Base-by-base conservation (phyloP, 2,113 vertebrate species). In the Sander vitreus region DNA sequence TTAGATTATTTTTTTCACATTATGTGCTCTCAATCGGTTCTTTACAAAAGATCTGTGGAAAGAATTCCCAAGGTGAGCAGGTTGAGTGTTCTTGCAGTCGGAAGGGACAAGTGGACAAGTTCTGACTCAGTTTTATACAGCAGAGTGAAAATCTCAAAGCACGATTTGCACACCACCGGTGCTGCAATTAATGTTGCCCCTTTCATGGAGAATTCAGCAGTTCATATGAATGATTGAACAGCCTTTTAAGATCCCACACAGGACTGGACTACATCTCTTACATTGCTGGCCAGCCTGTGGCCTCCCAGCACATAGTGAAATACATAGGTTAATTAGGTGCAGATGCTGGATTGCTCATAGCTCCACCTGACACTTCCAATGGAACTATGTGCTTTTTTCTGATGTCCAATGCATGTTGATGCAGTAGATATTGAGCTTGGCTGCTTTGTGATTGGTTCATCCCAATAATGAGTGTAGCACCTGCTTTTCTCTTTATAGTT, bases 191-290 rank as follows among this genome's bases (percentile, higher is more conserved):
- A 51, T 68, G 27, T 78, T 77, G 51, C n/a, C 18, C 39, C 67
- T 76, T 76, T 81, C 23, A 48, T 64, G 23, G 7, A 71, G 33
- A 64, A 71, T 58, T 43, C 70, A 65, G 50, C 36, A 9, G 43
- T n/a, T n/a, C 36, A 25, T 53, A 36, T 73, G 27, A 85, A 77
- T 78, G 58, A 78, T 83, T 80, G 33, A 85, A 74, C 25, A 75
- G 62, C 23, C 47, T 54, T 81, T 68, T 33, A 51, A 75, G 36
- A 53, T 8, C 33, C 23, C 73, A 65, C 9, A 30, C 50, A 43
- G 59, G 30, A 58, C 23, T 58, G 54, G 36, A 54, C 30, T 64
- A 21, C 25, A 76, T 11, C 30, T 27, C 25, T 14, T 63, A 33
- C 54, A 63, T 27, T 45, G 4, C 18, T 30, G 16, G 5, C 30